Conservation (phyloP, 53 echinoderm and acorn worm species). For the Actinopyga echinites region DNA sequence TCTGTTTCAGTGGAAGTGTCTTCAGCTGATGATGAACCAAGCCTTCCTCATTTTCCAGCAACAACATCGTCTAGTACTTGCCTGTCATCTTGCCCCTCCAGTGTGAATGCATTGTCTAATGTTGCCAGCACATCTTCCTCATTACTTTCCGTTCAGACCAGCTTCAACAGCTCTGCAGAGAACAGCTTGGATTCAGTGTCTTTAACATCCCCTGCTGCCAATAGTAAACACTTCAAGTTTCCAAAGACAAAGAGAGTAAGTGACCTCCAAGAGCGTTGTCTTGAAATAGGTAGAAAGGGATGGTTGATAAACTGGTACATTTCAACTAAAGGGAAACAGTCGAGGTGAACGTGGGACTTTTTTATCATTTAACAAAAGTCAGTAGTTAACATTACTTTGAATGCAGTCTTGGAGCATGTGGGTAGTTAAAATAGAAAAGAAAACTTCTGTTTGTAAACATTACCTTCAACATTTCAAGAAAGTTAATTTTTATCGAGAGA, state of each 20-base stretch:
- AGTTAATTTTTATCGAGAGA: too few species aligned
- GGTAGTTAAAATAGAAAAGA: too few species aligned
- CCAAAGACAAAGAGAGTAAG: slow-evolving; percentile 97
- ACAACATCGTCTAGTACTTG: slow-evolving; percentile 10
- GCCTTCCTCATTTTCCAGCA: slow-evolving; percentile 35
- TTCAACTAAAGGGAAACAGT: too few species aligned
- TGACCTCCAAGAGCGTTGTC: not conserved
- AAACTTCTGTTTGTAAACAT: too few species aligned
- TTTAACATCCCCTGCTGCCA: slow-evolving; percentile 44
- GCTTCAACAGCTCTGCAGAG: not conserved
- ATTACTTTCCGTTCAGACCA: slow-evolving; percentile 55
- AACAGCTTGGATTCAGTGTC: slow-evolving; percentile 14
- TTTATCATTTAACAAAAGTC: too few species aligned
- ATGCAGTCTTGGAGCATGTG: too few species aligned
- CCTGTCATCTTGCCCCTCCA: slow-evolving; percentile 8
- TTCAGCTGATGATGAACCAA: slow-evolving; percentile 82
- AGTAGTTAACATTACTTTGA: too few species aligned
- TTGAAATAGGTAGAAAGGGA: too few species aligned
- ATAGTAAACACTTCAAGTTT: slow-evolving; percentile 96
- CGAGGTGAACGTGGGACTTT: too few species aligned
- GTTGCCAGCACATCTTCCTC: slow-evolving; percentile 10
- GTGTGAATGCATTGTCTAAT: not conserved
- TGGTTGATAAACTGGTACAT: too few species aligned
- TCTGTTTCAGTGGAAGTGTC: slow-evolving; percentile 69
- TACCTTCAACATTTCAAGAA: too few species aligned